Conservation (phyloP, 2,888 invertebrate species). For the Ypsolopha sequella region DNA sequence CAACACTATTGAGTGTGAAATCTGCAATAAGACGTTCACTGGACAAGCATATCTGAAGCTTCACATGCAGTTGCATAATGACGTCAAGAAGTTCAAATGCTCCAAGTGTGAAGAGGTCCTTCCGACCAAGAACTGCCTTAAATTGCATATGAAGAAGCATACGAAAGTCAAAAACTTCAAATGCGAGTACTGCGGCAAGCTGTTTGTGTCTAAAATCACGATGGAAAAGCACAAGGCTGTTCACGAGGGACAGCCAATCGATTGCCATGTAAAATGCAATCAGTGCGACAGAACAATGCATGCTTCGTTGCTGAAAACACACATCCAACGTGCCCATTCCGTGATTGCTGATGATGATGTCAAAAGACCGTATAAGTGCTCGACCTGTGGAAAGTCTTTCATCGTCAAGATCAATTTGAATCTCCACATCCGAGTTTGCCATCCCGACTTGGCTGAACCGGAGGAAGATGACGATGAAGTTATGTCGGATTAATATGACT, state of each 20-base stretch:
- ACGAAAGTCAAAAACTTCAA: conserved; percentile 64
- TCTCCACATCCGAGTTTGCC: conserved; percentile 57
- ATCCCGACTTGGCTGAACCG: conserved; percentile 55
- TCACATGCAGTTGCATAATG: conserved; percentile 62
- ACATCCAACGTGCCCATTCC: conserved; percentile 48
- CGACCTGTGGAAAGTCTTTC: conserved; percentile 58
- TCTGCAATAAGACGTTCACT: conserved; percentile 54
- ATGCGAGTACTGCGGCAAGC: conserved; percentile 55
- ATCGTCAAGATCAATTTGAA: conserved; percentile 61
- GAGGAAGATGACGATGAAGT: conserved; percentile 58
- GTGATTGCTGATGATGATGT: conserved; percentile 50
- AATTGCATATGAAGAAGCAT: conserved; percentile 63
- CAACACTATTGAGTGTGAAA: conserved; percentile 59
- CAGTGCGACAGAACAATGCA: conserved; percentile 61
- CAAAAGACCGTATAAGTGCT: conserved; percentile 56
- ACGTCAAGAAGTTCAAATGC: conserved; percentile 62
- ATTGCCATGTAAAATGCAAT: conserved; percentile 57
- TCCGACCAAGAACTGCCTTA: conserved; percentile 59
- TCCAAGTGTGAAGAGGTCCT: conserved; percentile 62
- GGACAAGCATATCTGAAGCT: conserved; percentile 61
- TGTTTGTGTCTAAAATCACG: conserved; percentile 60
- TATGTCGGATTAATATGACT: conserved; percentile 36
- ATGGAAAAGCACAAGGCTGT: conserved; percentile 60
- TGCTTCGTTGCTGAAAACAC: conserved; percentile 48
- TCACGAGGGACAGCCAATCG: conserved; percentile 57